Percentiles rank a stretch among this genome's conserved stretches.
Evolutionary conservation across 2,113 vertebrate species (phyloP).

Genomic region (Bos indicus): DNA sequence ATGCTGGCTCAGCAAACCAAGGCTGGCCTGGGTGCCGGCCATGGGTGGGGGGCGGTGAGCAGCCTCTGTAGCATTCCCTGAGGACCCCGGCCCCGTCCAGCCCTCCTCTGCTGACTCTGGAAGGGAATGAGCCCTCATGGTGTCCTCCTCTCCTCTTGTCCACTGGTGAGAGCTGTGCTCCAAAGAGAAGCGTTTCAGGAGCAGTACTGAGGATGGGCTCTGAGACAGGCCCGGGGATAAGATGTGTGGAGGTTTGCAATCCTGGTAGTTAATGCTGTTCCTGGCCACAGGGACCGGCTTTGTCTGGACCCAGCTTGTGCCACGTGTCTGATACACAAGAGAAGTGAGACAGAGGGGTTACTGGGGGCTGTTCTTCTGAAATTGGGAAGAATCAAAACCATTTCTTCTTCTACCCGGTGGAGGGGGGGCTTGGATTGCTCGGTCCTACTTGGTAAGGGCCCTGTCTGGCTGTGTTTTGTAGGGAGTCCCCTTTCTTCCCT

Average conservation of each 20-base stretch:
- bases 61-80: neutral
- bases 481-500: neutral
- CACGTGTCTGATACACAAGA: neutral
- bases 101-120: neutral
- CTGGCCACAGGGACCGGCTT: neutral
- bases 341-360: neutral
- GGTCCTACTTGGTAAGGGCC: neutral
- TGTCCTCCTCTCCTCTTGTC: neutral
- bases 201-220: neutral
- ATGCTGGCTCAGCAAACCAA: neutral
- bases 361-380: neutral
- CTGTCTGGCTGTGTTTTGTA: neutral
- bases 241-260: neutral
- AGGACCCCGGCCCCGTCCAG: neutral
- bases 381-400: neutral
- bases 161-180: neutral
- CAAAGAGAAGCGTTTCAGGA: neutral
- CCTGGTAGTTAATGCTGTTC: neutral
- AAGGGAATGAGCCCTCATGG: neutral
- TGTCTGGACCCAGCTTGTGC: neutral
- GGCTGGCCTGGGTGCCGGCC: neutral
- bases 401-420: neutral
- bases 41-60: neutral
- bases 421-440: neutral
- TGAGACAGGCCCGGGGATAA: neutral